These are phyloP conservation scores for Molossus alvarezi DNA, from an alignment of 2,797 vertebrate species.

Conservation along the genomic window DNA sequence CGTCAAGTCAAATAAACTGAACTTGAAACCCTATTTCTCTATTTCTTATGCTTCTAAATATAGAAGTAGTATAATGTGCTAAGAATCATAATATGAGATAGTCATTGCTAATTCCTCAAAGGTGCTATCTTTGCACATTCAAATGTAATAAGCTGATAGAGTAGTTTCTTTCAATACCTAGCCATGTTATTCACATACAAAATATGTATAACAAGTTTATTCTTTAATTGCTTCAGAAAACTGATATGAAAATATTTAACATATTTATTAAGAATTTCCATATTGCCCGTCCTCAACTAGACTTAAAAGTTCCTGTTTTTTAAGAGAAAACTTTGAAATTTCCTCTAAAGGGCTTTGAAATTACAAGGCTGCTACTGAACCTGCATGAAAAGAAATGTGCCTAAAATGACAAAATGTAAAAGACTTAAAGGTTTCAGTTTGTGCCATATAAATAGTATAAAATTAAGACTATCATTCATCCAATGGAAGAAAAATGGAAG, in stretches of 20 bases:
- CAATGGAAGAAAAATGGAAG: background rate
- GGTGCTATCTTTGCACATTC: conserved; percentile 38
- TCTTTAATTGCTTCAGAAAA: conserved; percentile 40
- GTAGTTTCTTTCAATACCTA: background rate
- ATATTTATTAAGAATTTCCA: conserved; percentile 43
- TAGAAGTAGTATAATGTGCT: background rate
- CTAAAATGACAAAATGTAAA: conserved; percentile 21
- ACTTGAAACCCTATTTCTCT: conserved; percentile 40
- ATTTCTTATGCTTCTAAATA: conserved; percentile 57
- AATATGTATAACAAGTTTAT: background rate
- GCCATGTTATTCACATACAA: conserved; percentile 29
- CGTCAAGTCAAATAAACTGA: conserved; percentile 48
- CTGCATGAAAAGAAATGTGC: conserved; percentile 33
- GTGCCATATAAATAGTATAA: background rate
- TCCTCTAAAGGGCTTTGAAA: conserved; percentile 64
- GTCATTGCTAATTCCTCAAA: conserved; percentile 54
- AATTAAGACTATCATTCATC: conserved; percentile 1
- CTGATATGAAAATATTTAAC: conserved; percentile 46
- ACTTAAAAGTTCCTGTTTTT: background rate
- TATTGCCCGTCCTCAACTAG: background rate
- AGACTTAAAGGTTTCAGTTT: conserved; percentile 21
- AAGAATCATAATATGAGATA: background rate
- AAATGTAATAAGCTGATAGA: conserved; percentile 34
- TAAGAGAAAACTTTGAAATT: conserved; percentile 68
- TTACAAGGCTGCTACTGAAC: background rate